These are phyloP conservation scores for Tachyglossus aculeatus DNA, from an alignment of 2,797 vertebrate genomes.

Conservation along the genomic window DNA sequence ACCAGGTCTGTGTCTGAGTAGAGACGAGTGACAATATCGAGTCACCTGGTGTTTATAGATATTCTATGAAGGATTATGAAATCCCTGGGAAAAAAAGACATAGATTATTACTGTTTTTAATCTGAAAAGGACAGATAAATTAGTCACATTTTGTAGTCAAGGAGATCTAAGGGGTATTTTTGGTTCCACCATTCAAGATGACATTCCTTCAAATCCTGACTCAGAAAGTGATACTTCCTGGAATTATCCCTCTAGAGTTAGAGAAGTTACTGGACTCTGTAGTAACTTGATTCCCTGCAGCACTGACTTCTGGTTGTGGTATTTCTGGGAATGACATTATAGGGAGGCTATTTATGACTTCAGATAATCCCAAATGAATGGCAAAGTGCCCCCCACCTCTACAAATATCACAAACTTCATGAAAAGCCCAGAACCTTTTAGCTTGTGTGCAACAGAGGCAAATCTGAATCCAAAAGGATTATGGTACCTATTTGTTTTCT, in stretches of 20 bases:
- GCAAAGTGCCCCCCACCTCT: not conserved
- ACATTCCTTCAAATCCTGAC: conserved; percentile 4
- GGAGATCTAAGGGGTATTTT: not conserved
- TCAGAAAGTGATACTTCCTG: conserved; percentile 6
- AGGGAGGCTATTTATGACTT: conserved; percentile 16
- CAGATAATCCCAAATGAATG: conserved; percentile 15
- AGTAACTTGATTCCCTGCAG: conserved; percentile 31
- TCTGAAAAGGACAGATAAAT: not conserved
- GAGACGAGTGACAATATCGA: too few species aligned
- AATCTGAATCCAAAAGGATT: too few species aligned
- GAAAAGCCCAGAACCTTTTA: not conserved
- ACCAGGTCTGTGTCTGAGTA: too few species aligned
- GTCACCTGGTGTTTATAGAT: too few species aligned
- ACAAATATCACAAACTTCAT: conserved; percentile 1
- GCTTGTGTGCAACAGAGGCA: too few species aligned
- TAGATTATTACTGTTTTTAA: too few species aligned
- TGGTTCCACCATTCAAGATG: not conserved
- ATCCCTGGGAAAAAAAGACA: too few species aligned
- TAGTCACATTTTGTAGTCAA: not conserved
- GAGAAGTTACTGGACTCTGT: conserved; percentile 13
- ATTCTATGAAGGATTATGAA: too few species aligned
- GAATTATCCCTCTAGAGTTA: conserved; percentile 10
- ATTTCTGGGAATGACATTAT: conserved; percentile 23
- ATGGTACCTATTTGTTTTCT: too few species aligned
- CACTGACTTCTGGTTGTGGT: not conserved